Evolutionary conservation across 2,888 invertebrate genomes (phyloP).

Genomic region (Ceramica pisi): DNA sequence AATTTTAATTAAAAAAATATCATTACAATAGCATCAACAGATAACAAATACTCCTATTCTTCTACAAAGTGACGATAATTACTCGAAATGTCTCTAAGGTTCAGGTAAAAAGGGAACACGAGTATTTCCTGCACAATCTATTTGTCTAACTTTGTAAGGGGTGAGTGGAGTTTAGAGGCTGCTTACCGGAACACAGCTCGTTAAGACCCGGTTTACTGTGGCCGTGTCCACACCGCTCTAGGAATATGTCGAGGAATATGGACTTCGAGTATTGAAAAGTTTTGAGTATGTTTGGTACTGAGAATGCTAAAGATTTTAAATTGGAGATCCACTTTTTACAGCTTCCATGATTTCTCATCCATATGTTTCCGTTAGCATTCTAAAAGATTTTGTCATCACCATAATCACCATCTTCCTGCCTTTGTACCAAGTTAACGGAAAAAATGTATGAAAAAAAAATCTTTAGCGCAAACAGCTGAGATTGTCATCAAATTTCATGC

Average conservation of each 20-base stretch:
- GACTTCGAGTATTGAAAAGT: not conserved
- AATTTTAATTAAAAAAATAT: not conserved
- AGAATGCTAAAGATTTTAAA: no score
- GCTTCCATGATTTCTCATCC: no score
- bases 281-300: no score
- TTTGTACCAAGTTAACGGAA: no score
- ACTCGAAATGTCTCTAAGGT: conserved; percentile 48
- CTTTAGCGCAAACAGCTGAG: not conserved
- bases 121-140: conserved; percentile 74
- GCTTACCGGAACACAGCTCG: conserved; percentile 74
- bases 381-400: no score
- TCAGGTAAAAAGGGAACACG: conserved; percentile 63
- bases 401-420: no score
- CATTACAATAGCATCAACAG: not conserved
- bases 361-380: no score
- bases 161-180: conserved; percentile 69
- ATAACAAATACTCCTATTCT: not conserved
- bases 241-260: conserved; percentile 27
- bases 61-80: conserved; percentile 47
- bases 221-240: conserved; percentile 47
- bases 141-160: conserved; percentile 76
- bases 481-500: not conserved
- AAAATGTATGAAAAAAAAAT: no score
- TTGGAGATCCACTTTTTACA: no score
- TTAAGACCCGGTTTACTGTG: conserved; percentile 73